Base-by-base conservation (phyloP, 2,113 vertebrate species). In the Pleuronectes platessa region DNA sequence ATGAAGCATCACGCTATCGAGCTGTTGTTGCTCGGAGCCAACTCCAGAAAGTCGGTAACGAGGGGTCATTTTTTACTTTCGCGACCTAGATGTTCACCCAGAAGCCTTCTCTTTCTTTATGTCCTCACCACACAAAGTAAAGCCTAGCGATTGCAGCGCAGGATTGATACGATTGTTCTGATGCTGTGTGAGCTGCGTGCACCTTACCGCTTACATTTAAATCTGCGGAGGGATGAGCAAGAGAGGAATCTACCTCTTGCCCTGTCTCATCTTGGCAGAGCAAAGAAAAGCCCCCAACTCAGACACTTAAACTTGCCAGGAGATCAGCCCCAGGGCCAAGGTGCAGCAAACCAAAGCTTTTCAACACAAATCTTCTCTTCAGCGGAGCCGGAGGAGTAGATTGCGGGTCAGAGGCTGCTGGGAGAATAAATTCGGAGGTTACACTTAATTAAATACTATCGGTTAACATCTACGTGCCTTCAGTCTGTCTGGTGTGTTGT, bases 211-310 rank as follows among this genome's bases (percentile, higher is more conserved):
- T 69, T 5, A 0, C 51, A 13, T 78, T 62, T 17, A 18, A 61
- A 60, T 68, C 65, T 47, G 70, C 49, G 14, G 20, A 20, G 5
- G 18, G 6, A 54, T n/a, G 51, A 54, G 18, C 20, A n/a, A 54
- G 54, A 56, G 66, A 60, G 31, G 69, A 82, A 80, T 67, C 80
- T 75, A 67, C 61, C 79, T 23, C 68, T 51, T 80, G 70, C 69
- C 68, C 71, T 23, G 60, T 62, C 78, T 72, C 53, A 68, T 78
- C 82, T 66, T 85, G 1, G 1, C 62, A 68, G 74, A 77, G 89
- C 79, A 74, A 51, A 86, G 75, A 89, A 90, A 89, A 89, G 68
- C 68, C 76, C 65, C 73, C 73, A 77, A 76, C 83, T 85, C 23
- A 13, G 11, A 70, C 35, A 72, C 68, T 79, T 72, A 82, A 75